Evolutionary conservation across 2,797 vertebrate species (phyloP), one percentile per base, ranked within the genome.

Genomic region (Siniperca undulata): DNA sequence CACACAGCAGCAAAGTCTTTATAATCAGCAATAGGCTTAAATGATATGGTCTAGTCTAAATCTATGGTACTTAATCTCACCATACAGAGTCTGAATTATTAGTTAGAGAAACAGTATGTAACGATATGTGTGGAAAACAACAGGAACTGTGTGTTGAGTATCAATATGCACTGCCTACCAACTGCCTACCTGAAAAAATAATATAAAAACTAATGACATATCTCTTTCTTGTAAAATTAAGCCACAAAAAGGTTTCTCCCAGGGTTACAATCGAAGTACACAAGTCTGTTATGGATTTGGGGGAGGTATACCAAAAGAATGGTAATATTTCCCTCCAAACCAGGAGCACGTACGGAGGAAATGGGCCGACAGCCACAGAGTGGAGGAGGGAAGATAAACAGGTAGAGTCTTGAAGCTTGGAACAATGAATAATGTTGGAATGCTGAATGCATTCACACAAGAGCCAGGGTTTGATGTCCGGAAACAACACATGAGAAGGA

Each of bases 361-460:
- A 93, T 84, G 80, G 85, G 90, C 86, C 70, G 61, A 82, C 46
- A 74, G 84, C 94, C 90, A 95, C 90, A 90, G 93, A 92, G 89
- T 81, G 82, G 76, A 46, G 78, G 77, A 90, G 88, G 91, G 80
- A 89, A 92, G 80, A 90, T 88, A 90, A 90, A 89, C 87, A 91
- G 84, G 81, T 84, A 79, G 74, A 64, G 75, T 84, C 86, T 85
- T 69, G 83, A 88, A 79, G 80, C 84, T 75, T 19, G 77, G 71
- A 93, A 94, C 93, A 95, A 94, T 95, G 91, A 93, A 92, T 89
- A 86, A 82, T 67, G 82, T 74, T 84, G 85, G 89, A 92, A 84
- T 78, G 80, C 78, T 80, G 83, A 80, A 80, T 40, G 69, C 79
- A 83, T 87, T 89, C 84, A 92, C 66, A 89, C 83, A 80, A 88